These are phyloP conservation scores for Monomorium pharaonis DNA, from an alignment of 1,140 invertebrate species.

Conservation along the genomic window DNA sequence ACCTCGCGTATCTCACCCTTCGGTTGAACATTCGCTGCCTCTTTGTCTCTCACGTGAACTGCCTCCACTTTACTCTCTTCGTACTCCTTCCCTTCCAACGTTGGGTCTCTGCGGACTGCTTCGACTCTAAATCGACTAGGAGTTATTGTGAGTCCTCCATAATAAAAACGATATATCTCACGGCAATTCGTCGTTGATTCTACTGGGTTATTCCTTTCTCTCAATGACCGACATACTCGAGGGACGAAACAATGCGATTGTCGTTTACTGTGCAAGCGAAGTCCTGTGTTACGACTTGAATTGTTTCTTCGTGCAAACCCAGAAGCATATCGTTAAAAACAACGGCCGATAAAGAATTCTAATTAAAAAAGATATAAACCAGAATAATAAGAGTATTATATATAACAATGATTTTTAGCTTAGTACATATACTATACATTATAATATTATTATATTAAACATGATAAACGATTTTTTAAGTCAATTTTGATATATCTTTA, in stretches of 20 bases:
- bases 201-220: conserved; percentile 30
- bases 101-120: conserved; percentile 39
- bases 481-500: not conserved
- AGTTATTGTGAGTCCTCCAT: conserved; percentile 54
- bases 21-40: conserved; percentile 44
- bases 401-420: not conserved
- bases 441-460: not conserved
- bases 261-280: conserved; percentile 35
- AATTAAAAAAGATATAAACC: not conserved
- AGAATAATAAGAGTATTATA: not conserved
- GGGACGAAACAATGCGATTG: conserved; percentile 52
- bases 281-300: not conserved
- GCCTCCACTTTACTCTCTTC: conserved; percentile 10
- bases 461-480: not conserved
- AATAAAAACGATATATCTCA: conserved; percentile 29
- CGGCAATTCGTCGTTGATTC: conserved; percentile 62
- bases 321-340: conserved; percentile 1
- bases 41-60: conserved; percentile 13
- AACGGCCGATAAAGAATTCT: not conserved
- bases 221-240: conserved; percentile 9
- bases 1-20: conserved; percentile 43
- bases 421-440: too few relatives aligned
- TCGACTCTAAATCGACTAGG: conserved; percentile 34
- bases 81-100: not conserved
- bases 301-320: not conserved